Base-by-base conservation (phyloP, 1,140 invertebrate species). In the Philotrypesis tridentata region DNA sequence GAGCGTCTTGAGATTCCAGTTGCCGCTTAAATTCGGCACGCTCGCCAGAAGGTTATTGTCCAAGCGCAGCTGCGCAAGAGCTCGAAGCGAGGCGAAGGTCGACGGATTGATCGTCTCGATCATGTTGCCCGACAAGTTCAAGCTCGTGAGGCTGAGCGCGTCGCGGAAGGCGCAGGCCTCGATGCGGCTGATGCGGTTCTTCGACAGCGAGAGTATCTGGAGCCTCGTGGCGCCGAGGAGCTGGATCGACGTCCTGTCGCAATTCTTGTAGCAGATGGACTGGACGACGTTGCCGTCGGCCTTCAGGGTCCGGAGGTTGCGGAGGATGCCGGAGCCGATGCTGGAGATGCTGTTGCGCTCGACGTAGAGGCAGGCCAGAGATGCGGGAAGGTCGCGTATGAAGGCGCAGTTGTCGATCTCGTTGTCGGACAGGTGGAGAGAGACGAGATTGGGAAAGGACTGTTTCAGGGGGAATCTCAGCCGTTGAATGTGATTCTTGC, bases 361-460 rank as follows among this genome's bases (percentile, higher is more conserved):
- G 9, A 90, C 21, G 29, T 89, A 68, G 8, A 91, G 83, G 9
- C 86, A 71, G 6, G 80, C 82, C 33, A 91, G 55, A 1, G 81
- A 85, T 8, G 72, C 1, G 0, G 90, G 89, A 6, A 87, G 9
- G 9, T 89, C 77, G 0, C n/a, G 72, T 0, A 90, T 76, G n/a
- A 89, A 87, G 12, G 80, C 67, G 1, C 79, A 79, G 0, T 85
- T 87, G 0, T 82, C 75, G 1, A 91, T 86, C 27, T 74, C 80
- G 70, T 91, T 91, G 40, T 89, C 87, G 0, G 86, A 87, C 2
- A 91, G 60, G 17, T 89, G 84, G 0, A 91, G 84, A 21, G 85
- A 85, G 0, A 79, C 87, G 14, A 91, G 61, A 2, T 2, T 70
- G 0, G 89, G 90, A 25, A 87, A 87, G n/a, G 83, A 83, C 1